Evolutionary conservation across 64 coral and sea anemone genomes (phyloP), one percentile per base, ranked within the genome.

Genomic region (Trachythela sp.): DNA sequence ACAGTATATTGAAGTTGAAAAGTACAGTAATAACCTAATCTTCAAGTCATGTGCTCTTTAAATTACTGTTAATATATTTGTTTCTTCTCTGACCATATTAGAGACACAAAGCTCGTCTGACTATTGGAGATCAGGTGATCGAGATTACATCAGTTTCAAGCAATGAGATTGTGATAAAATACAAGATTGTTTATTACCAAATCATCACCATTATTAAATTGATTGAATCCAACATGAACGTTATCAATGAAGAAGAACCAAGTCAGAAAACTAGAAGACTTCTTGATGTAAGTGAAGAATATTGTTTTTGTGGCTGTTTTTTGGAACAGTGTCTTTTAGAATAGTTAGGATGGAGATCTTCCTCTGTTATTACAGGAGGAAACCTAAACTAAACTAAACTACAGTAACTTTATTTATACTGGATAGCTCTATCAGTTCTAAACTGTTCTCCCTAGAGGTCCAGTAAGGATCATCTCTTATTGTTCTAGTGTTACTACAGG

Each of bases 101-200:
- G 3, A 30, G 33, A 13, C 30, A 2, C 13, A 37, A 35, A 15
- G 42, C 75, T 39, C 31, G 75, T 1, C 33, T 80, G 15, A 35
- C 33, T 0, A 37, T 37, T 80, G 75, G 75, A 15, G 75, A 80
- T 39, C 9, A 80, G 35, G 75, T 80, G 0, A 20, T 80, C 13
- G 75, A 80, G 4, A 80, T 80, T 8, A 80, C 75, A 35, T 29
- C 75, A 15, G 75, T 80, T 30, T 80, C 75, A 34, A 80, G 9
- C 13, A 80, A 80, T 18, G 75, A 80, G 1, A 80, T 80, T 37
- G 75, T 80, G 37, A 29, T 80, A 30, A 39, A 37, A 20, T 80
- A 80, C 75, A 80, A 80, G 32, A 80, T 80, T 80, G 33, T 80
- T 35, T 80, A 80, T 80, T 80, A 80, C 30, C 8, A 80, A 80